A percentile compares a stretch with the other conserved stretches of the same genome.
Evolutionary conservation across 2,113 vertebrate species (phyloP).

Genomic region (Vulpes ferrilata): DNA sequence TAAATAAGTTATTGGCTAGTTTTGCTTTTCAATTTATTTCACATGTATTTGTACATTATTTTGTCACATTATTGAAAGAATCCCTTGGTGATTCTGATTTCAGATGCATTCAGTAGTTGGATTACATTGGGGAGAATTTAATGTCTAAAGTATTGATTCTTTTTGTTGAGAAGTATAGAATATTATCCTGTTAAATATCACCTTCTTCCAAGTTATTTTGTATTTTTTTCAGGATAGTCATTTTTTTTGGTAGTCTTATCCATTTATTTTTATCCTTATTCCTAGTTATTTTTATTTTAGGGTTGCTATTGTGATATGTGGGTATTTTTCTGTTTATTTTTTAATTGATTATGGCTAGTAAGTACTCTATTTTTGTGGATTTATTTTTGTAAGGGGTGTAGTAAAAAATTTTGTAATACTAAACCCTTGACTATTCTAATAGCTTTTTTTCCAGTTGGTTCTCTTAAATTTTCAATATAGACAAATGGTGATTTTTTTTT

Average conservation of each 20-base stretch:
- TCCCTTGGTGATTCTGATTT: not conserved
- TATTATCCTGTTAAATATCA: not conserved
- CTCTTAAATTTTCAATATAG: not conserved
- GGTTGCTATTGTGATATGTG: not conserved
- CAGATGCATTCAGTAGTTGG: not conserved
- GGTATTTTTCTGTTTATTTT: not conserved
- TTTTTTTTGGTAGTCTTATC: not conserved
- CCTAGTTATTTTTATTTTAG: slow-evolving; percentile 26
- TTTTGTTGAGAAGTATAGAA: not conserved
- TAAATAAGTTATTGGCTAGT: slow-evolving; percentile 8
- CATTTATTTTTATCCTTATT: slow-evolving; percentile 2
- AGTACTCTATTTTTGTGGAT: not conserved
- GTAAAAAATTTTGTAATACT: not conserved
- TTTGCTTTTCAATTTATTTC: not conserved
- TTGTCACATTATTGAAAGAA: not conserved
- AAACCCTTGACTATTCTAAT: not conserved
- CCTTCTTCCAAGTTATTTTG: slow-evolving; percentile 18
- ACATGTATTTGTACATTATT: not conserved
- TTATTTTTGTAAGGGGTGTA: not conserved
- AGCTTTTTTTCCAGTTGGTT: not conserved
- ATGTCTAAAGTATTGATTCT: slow-evolving; percentile 16
- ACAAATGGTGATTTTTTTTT: not conserved
- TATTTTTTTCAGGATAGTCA: not conserved
- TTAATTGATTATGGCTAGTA: not conserved
- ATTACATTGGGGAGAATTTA: not conserved